Conservation (phyloP, 35 echinoderm and acorn worm genomes). For the Ptychodera flava region DNA sequence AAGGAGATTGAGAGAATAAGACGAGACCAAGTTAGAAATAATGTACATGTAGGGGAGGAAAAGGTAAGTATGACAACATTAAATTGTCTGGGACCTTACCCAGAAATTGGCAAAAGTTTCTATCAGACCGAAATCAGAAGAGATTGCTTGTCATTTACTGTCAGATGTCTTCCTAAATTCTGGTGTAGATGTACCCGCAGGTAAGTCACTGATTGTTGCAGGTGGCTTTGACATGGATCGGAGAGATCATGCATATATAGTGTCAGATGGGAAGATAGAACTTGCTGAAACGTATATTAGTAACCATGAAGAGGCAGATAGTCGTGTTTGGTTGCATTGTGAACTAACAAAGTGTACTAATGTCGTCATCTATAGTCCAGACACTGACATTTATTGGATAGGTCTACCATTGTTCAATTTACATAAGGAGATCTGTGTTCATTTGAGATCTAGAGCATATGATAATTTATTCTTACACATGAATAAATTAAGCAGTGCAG, state of each 20-base stretch:
- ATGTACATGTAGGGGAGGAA: not conserved
- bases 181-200: not conserved
- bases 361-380: too few relatives aligned
- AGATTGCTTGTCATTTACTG: conserved; percentile 32
- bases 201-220: not conserved
- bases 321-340: conserved; percentile 24
- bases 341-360: not conserved
- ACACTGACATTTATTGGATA: conserved; percentile 24
- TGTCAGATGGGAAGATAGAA: not conserved
- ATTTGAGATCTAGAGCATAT: conserved; percentile 12
- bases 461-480: too few relatives aligned
- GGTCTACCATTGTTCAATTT: conserved; percentile 5
- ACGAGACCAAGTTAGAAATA: conserved; percentile 10
- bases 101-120: conserved; percentile 25
- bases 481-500: too few relatives aligned
- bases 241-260: conserved; percentile 22
- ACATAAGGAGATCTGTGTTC: conserved; percentile 19
- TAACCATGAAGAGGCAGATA: conserved; percentile 16
- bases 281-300: not conserved
- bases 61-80: not conserved
- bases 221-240: conserved; percentile 39
- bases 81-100: not conserved
- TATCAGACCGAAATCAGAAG: conserved; percentile 18
- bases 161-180: conserved; percentile 11
- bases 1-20: conserved; percentile 16